Conservation (phyloP, 2,888 invertebrate genomes). For the Dromius quadrimaculatus region DNA sequence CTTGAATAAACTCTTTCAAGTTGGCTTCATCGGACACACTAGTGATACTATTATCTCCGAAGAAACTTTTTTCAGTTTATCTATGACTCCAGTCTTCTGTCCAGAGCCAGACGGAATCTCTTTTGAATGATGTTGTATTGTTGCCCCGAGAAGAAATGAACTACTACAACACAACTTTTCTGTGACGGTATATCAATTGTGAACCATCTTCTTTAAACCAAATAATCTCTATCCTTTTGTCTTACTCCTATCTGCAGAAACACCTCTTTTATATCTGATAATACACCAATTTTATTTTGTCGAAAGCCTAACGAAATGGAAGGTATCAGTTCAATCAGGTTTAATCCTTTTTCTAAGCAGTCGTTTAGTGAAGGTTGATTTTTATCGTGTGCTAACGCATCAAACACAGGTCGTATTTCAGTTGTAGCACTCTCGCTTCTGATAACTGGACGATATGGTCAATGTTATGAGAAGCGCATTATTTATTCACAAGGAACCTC, state of each 20-base stretch:
- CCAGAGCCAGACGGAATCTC: neutral
- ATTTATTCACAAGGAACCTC: conserved; percentile 41
- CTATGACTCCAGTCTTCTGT: too few relatives aligned
- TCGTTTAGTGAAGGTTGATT: conserved; percentile 57
- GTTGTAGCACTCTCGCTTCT: conserved; percentile 55
- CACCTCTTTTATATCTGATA: conserved; percentile 58
- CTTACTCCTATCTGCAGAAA: conserved; percentile 57
- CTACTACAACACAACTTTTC: conserved; percentile 54
- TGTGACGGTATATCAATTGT: conserved; percentile 45
- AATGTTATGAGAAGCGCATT: conserved; percentile 50
- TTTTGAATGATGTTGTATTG: conserved; percentile 44
- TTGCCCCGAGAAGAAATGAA: conserved; percentile 54
- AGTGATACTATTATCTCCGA: neutral
- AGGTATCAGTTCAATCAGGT: conserved; percentile 57
- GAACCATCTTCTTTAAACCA: conserved; percentile 53
- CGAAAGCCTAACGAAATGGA: conserved; percentile 53
- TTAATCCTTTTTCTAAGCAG: conserved; percentile 58
- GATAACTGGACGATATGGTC: conserved; percentile 53
- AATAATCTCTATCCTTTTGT: conserved; percentile 56
- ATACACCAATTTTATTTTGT: conserved; percentile 52
- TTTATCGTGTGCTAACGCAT: conserved; percentile 54
- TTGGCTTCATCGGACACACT: neutral
- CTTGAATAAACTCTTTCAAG: neutral
- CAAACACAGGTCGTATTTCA: conserved; percentile 55
- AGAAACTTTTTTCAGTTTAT: neutral